A percentile compares a stretch with the other conserved stretches of the same genome.
Conservation (phyloP, 2,797 vertebrate species). For the Sebastolobus alascanus region DNA sequence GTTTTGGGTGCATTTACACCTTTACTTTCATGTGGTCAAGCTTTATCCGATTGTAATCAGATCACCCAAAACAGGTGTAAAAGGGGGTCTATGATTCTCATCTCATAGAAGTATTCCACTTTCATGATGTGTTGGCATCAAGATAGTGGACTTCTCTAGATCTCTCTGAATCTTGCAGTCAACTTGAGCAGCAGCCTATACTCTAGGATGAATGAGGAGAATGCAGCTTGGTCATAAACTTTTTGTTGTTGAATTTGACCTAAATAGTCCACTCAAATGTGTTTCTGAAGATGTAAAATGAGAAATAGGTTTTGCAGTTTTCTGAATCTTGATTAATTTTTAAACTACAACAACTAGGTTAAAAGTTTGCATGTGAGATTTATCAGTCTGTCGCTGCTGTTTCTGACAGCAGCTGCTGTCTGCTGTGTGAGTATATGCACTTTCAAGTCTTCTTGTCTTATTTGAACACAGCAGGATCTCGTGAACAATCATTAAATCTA, state of each 20-base stretch:
- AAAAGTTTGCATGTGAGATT: conserved; percentile 35
- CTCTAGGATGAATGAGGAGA: not conserved
- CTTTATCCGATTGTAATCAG: too few relatives aligned
- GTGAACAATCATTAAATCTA: conserved; percentile 11
- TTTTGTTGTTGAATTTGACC: not conserved
- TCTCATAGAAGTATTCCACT: not conserved
- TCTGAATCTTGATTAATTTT: conserved; percentile 21
- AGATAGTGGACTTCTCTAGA: not conserved
- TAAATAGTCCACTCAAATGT: not conserved
- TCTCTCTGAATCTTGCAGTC: not conserved
- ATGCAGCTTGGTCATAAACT: not conserved
- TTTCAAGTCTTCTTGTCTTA: not conserved
- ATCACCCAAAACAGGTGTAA: too few relatives aligned
- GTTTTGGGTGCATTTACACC: too few relatives aligned
- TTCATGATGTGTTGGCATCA: conserved; percentile 3
- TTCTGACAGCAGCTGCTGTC: conserved; percentile 10
- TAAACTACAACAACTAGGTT: conserved; percentile 25
- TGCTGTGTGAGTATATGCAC: not conserved
- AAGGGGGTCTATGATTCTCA: fast-evolving
- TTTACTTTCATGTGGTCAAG: too few relatives aligned
- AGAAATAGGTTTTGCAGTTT: not conserved
- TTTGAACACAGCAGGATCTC: not conserved
- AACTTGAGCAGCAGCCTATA: not conserved
- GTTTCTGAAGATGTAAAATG: not conserved
- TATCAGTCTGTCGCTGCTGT: conserved; percentile 18